Evolutionary conservation across 2,113 vertebrate genomes (phyloP).

Genomic region (Pycnonotus jocosus): DNA sequence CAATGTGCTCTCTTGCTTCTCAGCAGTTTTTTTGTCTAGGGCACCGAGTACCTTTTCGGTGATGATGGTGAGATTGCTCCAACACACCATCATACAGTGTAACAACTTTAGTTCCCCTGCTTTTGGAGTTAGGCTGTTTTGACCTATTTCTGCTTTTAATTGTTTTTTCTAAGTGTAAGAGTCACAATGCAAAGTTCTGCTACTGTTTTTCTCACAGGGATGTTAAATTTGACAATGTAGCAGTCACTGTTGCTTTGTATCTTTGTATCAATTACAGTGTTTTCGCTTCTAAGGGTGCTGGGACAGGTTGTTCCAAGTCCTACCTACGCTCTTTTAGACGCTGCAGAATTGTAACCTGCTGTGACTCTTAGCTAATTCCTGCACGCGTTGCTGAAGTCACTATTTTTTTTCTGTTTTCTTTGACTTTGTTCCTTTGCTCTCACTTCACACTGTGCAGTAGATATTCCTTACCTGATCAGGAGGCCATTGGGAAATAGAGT

Average conservation of each 20-base stretch:
- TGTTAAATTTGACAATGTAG: background rate
- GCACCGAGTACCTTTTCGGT: background rate
- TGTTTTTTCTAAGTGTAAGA: accelerated
- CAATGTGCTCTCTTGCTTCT: background rate
- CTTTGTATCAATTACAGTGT: background rate
- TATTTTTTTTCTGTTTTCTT: background rate
- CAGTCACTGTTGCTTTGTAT: background rate
- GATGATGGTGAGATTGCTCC: background rate
- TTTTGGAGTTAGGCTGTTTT: background rate
- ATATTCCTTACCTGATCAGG: background rate
- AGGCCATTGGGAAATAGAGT: background rate
- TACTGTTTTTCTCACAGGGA: background rate
- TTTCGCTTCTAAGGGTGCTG: background rate
- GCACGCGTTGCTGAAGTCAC: background rate
- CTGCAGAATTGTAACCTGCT: background rate
- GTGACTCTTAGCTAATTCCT: background rate
- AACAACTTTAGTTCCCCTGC: background rate
- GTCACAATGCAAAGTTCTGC: background rate
- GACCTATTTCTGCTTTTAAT: background rate
- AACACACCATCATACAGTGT: background rate
- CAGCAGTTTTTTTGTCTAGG: background rate
- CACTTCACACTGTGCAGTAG: accelerated
- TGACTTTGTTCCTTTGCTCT: background rate
- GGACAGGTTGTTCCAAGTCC: background rate
- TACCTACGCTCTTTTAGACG: accelerated